phyloP scores from a whole-genome alignment of 2,113 vertebrate genomes.

The Phoxinus phoxinus region DNA sequence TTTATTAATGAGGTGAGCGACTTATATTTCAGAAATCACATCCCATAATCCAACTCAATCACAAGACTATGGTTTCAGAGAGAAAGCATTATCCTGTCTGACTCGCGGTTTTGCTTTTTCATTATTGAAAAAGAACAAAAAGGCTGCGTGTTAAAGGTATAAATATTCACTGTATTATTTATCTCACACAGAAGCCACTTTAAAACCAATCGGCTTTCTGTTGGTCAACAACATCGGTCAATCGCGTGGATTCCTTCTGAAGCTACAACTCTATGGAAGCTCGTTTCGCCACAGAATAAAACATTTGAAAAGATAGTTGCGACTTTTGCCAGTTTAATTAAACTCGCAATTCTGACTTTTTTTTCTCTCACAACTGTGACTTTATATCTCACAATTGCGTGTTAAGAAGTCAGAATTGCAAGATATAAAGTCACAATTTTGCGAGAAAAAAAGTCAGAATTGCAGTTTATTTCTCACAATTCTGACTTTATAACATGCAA shows the following conservation, averaged over 20 bases:
- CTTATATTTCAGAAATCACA: not conserved
- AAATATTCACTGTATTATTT: not conserved
- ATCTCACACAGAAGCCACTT: not conserved
- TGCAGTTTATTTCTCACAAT: too few relatives aligned
- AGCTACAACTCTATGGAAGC: not conserved
- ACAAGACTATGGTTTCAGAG: not conserved
- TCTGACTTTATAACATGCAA: too few relatives aligned
- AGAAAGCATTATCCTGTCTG: not conserved
- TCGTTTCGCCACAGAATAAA: too few relatives aligned
- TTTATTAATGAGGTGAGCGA: not conserved
- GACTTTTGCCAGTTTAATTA: too few relatives aligned
- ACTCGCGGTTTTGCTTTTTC: not conserved
- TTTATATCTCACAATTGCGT: too few relatives aligned
- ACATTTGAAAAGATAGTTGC: too few relatives aligned
- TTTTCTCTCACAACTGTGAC: too few relatives aligned
- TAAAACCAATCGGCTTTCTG: not conserved
- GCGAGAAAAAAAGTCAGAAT: too few relatives aligned
- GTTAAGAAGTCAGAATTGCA: too few relatives aligned
- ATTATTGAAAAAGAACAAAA: not conserved
- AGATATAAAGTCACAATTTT: too few relatives aligned
- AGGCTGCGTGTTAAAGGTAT: not conserved
- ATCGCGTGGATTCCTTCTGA: not conserved
- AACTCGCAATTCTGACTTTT: too few relatives aligned
- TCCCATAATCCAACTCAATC: slow-evolving; percentile 5
- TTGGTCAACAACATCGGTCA: too few relatives aligned